Percentiles rank a stretch among this genome's conserved stretches.
Evolutionary conservation across 2,113 vertebrate genomes (phyloP).

Genomic region (Ictidomys tridecemlineatus): DNA sequence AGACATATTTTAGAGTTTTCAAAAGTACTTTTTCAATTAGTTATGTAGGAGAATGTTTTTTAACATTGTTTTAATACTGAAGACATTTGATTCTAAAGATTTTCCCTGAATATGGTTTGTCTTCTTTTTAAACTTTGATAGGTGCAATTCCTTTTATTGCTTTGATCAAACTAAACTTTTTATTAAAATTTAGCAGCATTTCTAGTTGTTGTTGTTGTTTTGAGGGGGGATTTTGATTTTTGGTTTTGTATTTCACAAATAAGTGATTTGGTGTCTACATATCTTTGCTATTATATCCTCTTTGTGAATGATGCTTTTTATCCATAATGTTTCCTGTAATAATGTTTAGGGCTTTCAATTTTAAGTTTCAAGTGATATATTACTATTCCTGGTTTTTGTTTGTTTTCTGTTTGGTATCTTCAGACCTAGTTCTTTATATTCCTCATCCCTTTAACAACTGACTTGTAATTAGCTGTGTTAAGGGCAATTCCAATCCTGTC

Average conservation of each 20-base stretch:
- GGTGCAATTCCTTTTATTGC: not conserved
- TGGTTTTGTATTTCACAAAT: not conserved
- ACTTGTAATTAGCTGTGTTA: not conserved
- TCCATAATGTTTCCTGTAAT: not conserved
- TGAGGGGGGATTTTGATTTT: not conserved
- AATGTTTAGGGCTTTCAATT: not conserved
- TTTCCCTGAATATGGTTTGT: not conserved
- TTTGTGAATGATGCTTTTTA: not conserved
- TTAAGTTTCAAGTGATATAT: not conserved
- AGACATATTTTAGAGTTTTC: not conserved
- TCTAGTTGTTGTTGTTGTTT: not conserved
- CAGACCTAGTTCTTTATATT: slow-evolving; percentile 3
- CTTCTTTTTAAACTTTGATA: not conserved
- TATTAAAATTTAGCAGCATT: slow-evolving; percentile 11
- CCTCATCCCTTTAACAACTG: not conserved
- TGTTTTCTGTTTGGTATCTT: not conserved
- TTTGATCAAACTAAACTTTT: slow-evolving; percentile 10
- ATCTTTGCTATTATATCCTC: not conserved
- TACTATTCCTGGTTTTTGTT: not conserved
- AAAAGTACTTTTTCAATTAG: not conserved
- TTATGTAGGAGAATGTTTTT: not conserved
- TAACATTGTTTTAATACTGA: not conserved
- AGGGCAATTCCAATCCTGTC: not conserved
- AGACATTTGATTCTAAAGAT: not conserved
- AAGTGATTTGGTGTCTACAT: not conserved